Evolutionary conservation across 2,113 vertebrate species (phyloP), one percentile per base, ranked within the genome.

Genomic region (Lepidothrix coronata): DNA sequence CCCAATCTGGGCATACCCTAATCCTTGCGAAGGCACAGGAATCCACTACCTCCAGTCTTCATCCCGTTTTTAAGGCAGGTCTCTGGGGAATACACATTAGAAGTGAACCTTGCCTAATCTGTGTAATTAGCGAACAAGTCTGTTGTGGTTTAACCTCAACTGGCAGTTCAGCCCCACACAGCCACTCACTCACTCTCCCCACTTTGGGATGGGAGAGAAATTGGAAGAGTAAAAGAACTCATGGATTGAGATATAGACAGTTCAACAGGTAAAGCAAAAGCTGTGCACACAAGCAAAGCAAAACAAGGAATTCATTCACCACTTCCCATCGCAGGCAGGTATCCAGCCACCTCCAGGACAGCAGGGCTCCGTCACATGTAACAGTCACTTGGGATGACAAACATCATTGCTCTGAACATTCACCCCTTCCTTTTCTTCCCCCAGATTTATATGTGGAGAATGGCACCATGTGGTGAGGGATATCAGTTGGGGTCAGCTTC

Each of bases 1-100:
- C 65, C 46, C 51, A 39, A 28, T 12, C 46, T 0, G 8, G 52
- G 51, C 30, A 13, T 11, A 54, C 18, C 49, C 37, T 24, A 43
- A 8, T 62, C 20, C 39, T 52, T 33, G 17, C 0, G 0, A 35
- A 21, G 3, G 9, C 39, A 73, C 20, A 4, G 62, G 43, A 82
- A 18, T 35, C 39, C 39, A 68, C 21, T 44, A 51, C 8, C 30
- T 80, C n/a, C 48, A 52, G 41, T 9, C 22, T 41, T 52, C 46
- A 52, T 15, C n/a, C 27, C 21, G 15, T 24, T 54, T 71, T 73
- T 48, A 63, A 31, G 80, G 80, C 27, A 81, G n/a, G 9, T 49
- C 19, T 73, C 44, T 43, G 35, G 6, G 16, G 43, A 85, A 63
- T 14, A 73, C 63, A 67, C 12, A 24, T 57, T 24, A 43, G 9